Base-by-base conservation (phyloP, 2,797 vertebrate genomes). In the Arremon aurantiirostris region DNA sequence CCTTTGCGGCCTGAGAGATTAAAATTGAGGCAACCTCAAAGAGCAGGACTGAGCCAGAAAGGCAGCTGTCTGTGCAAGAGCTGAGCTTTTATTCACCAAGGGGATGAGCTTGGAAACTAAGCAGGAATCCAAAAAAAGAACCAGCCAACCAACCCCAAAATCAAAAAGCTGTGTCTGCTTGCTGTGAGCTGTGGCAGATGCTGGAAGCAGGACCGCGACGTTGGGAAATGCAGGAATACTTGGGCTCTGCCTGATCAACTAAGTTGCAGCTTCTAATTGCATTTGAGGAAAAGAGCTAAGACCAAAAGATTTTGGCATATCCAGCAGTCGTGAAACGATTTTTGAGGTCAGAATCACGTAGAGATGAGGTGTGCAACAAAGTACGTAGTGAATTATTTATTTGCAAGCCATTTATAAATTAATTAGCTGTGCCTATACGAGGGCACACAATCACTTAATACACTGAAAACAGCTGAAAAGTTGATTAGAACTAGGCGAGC, bases 121-220 rank as follows among this genome's bases (percentile, higher is more conserved):
- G 41, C 34, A 73, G 82, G 52, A 70, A 39, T 32, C 1, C 22
- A 10, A 57, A 49, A 76, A 55, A 46, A 78, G 23, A 64, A 73
- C 21, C 52, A 52, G 26, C 39, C 57, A 75, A 56, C 55, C 56
- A 86, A 34, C 42, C 60, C 60, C 32, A 6, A 60, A 87, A 89
- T 59, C 11, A 37, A 68, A 85, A 83, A 90, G 89, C 97, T 76
- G 72, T 60, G 94, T 52, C 84, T 81, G 16, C 86, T 61, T 89
- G 86, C 95, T 90, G 78, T 66, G 89, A 49, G 95, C 89, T 66
- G 53, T 39, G 76, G 76, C 75, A 86, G 89, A 95, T 90, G 96
- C 83, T 87, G 93, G 83, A 76, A 84, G 71, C 39, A 53, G 50
- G n/a, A 49, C 28, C 14, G 64, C 52, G 66, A 35, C 30, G n/a